phyloP scores from a whole-genome alignment of 2,888 invertebrate genomes.

The Hetaerina titia region DNA sequence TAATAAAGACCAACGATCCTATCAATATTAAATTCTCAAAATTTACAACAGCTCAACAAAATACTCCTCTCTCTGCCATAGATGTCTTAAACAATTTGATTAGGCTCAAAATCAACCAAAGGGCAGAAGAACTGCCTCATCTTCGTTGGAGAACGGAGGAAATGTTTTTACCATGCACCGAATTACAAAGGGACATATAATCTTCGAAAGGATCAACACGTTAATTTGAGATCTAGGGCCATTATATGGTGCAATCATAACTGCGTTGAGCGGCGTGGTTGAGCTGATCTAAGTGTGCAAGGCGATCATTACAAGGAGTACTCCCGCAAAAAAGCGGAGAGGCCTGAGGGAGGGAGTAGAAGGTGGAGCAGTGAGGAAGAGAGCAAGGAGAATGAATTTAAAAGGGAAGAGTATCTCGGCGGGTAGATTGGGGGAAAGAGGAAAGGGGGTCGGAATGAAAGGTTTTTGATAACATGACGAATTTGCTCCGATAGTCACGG shows the following conservation, averaged over 20 bases:
- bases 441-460: neutral
- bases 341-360: neutral
- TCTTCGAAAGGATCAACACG: constrained; percentile 60
- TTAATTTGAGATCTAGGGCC: constrained; percentile 9
- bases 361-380: neutral
- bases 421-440: neutral
- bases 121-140: neutral
- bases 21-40: neutral
- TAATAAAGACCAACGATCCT: neutral
- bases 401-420: neutral
- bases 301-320: constrained; percentile 60
- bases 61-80: neutral
- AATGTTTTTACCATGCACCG: neutral
- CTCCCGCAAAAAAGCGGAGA: constrained; percentile 36
- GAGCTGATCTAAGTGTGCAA: constrained; percentile 56
- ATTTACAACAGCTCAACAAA: neutral
- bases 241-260: constrained; percentile 49
- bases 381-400: neutral
- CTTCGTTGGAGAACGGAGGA: neutral
- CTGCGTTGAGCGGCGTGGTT: constrained; percentile 51
- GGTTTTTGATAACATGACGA: constrained; percentile 4
- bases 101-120: neutral
- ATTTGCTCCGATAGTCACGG: neutral
- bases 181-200: neutral
- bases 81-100: neutral